Evolutionary conservation across 2,113 vertebrate species (phyloP).

Genomic region (Oxygymnocypris stewartii): DNA sequence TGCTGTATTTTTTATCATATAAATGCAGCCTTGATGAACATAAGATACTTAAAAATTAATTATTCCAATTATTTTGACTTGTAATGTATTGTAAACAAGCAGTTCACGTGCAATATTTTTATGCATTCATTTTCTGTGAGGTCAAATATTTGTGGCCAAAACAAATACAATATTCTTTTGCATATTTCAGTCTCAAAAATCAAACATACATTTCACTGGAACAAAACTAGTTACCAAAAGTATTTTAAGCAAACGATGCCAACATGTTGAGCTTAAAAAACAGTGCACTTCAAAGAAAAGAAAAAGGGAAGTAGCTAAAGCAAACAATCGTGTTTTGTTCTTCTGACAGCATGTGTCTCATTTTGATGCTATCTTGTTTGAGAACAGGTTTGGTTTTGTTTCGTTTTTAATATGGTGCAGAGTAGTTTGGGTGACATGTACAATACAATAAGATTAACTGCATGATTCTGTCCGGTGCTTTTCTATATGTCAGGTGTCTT

Average conservation of each 20-base stretch:
- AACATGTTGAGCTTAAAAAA: not conserved
- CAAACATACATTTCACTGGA: not conserved
- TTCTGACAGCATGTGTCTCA: not conserved
- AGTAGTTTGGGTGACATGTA: not conserved
- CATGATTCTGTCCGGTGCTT: slow-evolving; percentile 23
- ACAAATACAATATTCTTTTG: not conserved
- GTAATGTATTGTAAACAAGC: not conserved
- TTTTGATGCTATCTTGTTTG: not conserved
- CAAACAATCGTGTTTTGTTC: not conserved
- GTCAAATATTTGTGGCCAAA: not conserved
- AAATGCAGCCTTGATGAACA: not conserved
- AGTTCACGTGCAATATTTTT: not conserved
- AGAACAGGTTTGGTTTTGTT: too few relatives aligned
- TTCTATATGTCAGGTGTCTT: slow-evolving; percentile 15
- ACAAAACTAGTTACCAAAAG: not conserved
- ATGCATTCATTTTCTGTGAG: not conserved
- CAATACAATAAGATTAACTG: not conserved
- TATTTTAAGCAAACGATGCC: not conserved
- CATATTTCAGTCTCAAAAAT: not conserved
- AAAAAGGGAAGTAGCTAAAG: not conserved
- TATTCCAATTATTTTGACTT: not conserved
- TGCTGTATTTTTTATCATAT: not conserved
- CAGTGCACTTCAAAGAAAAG: not conserved
- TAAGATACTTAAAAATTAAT: not conserved
- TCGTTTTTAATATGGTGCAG: too few relatives aligned